A percentile compares a stretch with the other conserved stretches of the same genome.
Conservation (phyloP, 2,113 vertebrate species). For the Rhea americana region DNA sequence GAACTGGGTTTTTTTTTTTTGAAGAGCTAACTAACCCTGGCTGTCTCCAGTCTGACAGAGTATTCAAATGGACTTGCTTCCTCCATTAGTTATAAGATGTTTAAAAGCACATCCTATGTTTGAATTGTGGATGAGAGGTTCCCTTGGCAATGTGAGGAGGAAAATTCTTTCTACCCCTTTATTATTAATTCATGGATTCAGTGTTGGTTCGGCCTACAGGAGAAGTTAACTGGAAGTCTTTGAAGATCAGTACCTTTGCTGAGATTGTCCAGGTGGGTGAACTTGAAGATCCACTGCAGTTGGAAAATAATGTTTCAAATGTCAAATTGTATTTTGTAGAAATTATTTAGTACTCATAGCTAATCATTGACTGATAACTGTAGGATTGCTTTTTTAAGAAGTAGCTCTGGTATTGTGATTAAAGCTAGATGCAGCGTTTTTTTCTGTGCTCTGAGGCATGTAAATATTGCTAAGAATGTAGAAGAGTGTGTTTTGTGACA, state of each 20-base stretch:
- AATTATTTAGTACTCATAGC: neutral
- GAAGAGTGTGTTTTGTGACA: neutral
- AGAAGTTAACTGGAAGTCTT: constrained; percentile 83
- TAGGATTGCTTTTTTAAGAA: accelerated
- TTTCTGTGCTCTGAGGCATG: accelerated
- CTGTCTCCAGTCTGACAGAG: constrained; percentile 78
- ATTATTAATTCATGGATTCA: constrained; percentile 95
- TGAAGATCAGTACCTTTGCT: constrained; percentile 74
- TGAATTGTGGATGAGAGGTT: constrained; percentile 80
- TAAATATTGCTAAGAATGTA: neutral
- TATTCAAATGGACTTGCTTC: constrained; percentile 80
- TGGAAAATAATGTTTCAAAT: neutral
- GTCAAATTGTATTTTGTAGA: neutral
- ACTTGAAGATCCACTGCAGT: neutral
- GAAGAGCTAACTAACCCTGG: constrained; percentile 75
- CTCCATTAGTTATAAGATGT: constrained; percentile 78
- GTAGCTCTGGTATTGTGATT: neutral
- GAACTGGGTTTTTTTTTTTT: constrained; percentile 63
- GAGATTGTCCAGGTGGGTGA: constrained; percentile 82
- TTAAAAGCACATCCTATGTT: constrained; percentile 77
- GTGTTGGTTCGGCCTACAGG: constrained; percentile 96
- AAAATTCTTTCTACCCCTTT: constrained; percentile 86
- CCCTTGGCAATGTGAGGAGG: constrained; percentile 87
- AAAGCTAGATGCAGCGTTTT: accelerated
- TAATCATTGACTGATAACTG: neutral